Conservation (phyloP, 2,888 invertebrate species). For the Dichetophora obliterata region DNA sequence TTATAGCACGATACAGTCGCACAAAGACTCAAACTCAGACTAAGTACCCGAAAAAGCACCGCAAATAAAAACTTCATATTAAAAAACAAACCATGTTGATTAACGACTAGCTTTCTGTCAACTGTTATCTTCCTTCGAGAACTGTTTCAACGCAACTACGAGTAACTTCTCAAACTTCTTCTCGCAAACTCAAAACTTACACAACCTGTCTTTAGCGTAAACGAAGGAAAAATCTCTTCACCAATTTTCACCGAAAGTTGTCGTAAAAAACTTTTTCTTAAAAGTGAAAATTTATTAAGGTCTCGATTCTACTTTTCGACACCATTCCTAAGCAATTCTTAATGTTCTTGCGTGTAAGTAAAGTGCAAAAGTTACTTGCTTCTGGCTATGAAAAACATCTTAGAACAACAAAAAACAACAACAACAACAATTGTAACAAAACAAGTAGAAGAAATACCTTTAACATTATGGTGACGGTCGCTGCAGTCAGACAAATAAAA, state of each 20-base stretch:
- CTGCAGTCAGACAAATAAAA: background rate
- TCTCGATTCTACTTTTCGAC: slow-evolving; percentile 27
- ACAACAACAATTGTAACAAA: slow-evolving; percentile 27
- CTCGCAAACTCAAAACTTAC: background rate
- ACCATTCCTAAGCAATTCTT: background rate
- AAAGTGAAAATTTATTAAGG: slow-evolving; percentile 33
- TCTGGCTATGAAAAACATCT: slow-evolving; percentile 35
- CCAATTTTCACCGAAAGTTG: background rate
- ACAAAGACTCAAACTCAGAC: no score
- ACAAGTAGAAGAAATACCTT: slow-evolving; percentile 23
- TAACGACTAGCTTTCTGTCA: slow-evolving; percentile 9
- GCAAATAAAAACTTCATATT: no score
- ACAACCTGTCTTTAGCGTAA: background rate
- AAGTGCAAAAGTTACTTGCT: slow-evolving; percentile 36
- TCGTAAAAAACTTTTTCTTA: slow-evolving; percentile 9
- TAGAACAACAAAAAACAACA: slow-evolving; percentile 34
- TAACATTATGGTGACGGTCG: background rate
- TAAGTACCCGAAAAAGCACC: no score
- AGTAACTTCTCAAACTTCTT: background rate
- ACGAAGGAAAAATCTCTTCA: background rate
- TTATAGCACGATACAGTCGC: no score
- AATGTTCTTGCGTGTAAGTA: slow-evolving; percentile 32
- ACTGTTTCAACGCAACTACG: background rate
- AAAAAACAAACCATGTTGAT: background rate
- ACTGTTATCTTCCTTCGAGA: background rate